Evolutionary conservation across 2,113 vertebrate species (phyloP), one percentile per base, ranked within the genome.

Genomic region (Noctilio leporinus): DNA sequence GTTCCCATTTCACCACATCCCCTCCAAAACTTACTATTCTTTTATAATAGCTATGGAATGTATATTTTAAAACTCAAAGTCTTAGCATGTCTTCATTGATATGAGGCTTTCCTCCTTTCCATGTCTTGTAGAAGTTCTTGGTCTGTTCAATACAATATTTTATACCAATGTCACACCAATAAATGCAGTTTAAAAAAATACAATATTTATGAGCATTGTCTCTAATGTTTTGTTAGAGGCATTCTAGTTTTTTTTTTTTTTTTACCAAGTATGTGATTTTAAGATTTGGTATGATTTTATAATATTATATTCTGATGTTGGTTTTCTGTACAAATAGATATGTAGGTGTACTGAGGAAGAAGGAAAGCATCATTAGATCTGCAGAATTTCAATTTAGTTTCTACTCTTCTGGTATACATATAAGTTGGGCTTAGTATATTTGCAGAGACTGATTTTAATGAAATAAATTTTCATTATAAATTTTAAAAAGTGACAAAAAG

Each of bases 401-500:
- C 16, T 69, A 65, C 2, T 69, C 22, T 85, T 93, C 51, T 62
- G 7, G 24, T 76, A 10, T 69, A 22, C 38, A 72, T 78, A 78
- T 55, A 49, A 59, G 38, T 35, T 57, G 14, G 33, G 20, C 30
- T 35, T 35, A 7, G 45, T 75, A 17, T 83, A 77, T 38, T 70
- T 88, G 70, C 12, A 33, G 72, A 45, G 26, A 51, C 14, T 83
- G 26, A 40, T 89, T 84, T 89, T 76, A 85, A 69, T 67, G 55
- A 80, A 67, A 35, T 59, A 87, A 84, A 43, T 47, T 81, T 85
- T 83, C 70, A 72, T 78, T 69, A 62, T 86, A 80, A 81, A 87
- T 20, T 83, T 62, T 88, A 91, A 86, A 73, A 70, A 78, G 14
- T 95, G 64, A 59, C 77, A 76, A 91, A 70, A 72, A 86, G 82